A percentile compares a stretch with the other conserved stretches of the same genome.
These are phyloP conservation scores for Limenitis camilla DNA, from an alignment of 2,888 invertebrate genomes.

Conservation along the genomic window DNA sequence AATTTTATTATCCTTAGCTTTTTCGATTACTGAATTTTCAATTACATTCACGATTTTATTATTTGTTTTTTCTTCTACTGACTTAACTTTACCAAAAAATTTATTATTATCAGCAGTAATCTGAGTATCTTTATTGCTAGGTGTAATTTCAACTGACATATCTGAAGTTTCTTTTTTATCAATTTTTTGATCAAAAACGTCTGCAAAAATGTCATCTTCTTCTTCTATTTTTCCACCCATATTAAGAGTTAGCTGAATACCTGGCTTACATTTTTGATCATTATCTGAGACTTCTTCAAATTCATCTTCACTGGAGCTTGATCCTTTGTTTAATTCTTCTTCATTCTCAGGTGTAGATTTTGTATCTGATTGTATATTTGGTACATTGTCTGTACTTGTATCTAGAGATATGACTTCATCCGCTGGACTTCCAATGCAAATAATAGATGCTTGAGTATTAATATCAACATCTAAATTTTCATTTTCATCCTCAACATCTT, in stretches of 20 bases:
- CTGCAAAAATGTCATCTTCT: slow-evolving; percentile 82
- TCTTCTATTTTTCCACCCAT: slow-evolving; percentile 55
- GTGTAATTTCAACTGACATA: too few species aligned
- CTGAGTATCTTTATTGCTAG: too few species aligned
- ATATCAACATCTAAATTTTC: too few species aligned
- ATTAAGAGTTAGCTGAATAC: slow-evolving; percentile 62
- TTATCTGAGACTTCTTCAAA: slow-evolving; percentile 70
- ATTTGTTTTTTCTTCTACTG: too few species aligned
- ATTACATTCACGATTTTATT: too few species aligned
- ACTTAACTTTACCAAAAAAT: too few species aligned
- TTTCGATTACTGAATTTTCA: too few species aligned
- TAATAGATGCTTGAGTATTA: slow-evolving; percentile 45
- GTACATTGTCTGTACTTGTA: slow-evolving; percentile 39
- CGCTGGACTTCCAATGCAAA: slow-evolving; percentile 39
- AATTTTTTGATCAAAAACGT: slow-evolving; percentile 69
- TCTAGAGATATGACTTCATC: slow-evolving; percentile 46
- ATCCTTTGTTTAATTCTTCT: slow-evolving; percentile 25
- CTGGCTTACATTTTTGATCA: slow-evolving; percentile 44
- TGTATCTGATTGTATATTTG: slow-evolving; percentile 11
- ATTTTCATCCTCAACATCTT: slow-evolving; percentile 27
- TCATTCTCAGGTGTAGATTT: background rate
- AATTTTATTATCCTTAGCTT: too few species aligned
- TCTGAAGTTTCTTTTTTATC: slow-evolving; percentile 8
- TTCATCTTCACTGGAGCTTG: slow-evolving; percentile 63
- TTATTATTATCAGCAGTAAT: too few species aligned